Base-by-base conservation (phyloP, 1,140 invertebrate genomes). In the Tetramorium simillimum region DNA sequence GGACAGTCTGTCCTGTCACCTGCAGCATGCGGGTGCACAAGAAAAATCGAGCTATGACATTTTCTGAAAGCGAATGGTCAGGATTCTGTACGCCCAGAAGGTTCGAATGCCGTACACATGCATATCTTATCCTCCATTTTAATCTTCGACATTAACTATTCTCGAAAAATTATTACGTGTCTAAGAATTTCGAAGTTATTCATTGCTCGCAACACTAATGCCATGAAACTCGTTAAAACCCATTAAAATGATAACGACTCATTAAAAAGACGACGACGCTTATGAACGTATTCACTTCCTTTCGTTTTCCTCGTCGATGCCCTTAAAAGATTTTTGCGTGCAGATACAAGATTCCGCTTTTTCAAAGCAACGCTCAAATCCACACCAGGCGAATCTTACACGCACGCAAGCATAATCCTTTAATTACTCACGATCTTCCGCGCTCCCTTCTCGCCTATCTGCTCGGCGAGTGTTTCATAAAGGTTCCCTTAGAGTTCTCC, bases 381-480 rank as follows among this genome's bases (percentile, higher is more conserved):
- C 37, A 14, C 72, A 18, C 56, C 77, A 46, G 82, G 87, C 88
- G 90, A 92, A 91, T 92, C 91, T 91, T 90, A 73, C 77, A 87
- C 89, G 91, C 91, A 86, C 87, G 89, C 87, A 81, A 89, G 85
- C 89, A 86, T 88, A 93, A 90, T 92, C 92, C 90, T 84, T 92
- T 92, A 92, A 93, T 93, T 92, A 92, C 86, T 89, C 87, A 88
- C 70, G 53, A 86, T 84, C 78, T 53, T 86, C 58, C 80, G 65
- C 33, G 24, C 37, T 49, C 67, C 86, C 51, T 86, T 86, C 40
- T 28, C 84, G 70, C 28, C 46, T 58, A 81, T 49, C 78, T 37
- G 62, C 3, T 53, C 21, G 76, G 21, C 70, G 37, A 75, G 70
- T 62, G 65, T 73, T 69, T 69, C 69, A 84, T 84, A 75, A 76